Evolutionary conservation across 2,113 vertebrate genomes (phyloP).

Genomic region (Entelurus aequoreus): DNA sequence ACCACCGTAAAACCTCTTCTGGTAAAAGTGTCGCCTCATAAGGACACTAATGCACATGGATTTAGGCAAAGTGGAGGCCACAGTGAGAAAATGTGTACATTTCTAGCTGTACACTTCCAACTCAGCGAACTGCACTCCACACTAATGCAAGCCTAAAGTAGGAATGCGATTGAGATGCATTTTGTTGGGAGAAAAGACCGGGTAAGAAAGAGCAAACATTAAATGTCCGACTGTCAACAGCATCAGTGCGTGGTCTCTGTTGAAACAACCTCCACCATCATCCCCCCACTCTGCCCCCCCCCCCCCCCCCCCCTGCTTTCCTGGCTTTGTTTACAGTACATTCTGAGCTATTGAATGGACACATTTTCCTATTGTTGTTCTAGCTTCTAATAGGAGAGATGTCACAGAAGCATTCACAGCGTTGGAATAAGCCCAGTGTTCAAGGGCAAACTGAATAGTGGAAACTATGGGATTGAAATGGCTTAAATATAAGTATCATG

Average conservation of each 20-base stretch:
- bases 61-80: slow-evolving; percentile 28
- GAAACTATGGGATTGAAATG: neutral
- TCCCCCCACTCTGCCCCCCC: neutral
- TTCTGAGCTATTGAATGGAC: slow-evolving; percentile 41
- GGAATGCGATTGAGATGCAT: slow-evolving; percentile 34
- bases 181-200: slow-evolving; percentile 27
- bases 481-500: too few relatives aligned
- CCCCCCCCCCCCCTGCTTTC: slow-evolving; percentile 26
- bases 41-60: slow-evolving; percentile 40
- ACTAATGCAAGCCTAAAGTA: slow-evolving; percentile 54
- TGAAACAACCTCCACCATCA: slow-evolving; percentile 30
- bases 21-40: slow-evolving; percentile 33
- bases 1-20: slow-evolving; percentile 25
- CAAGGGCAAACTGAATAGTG: neutral
- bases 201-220: slow-evolving; percentile 35
- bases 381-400: slow-evolving; percentile 18
- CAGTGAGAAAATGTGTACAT: slow-evolving; percentile 48
- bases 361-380: slow-evolving; percentile 33
- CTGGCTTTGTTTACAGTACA: slow-evolving; percentile 54
- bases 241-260: slow-evolving; percentile 36
- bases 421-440: neutral
- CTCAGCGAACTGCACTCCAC: slow-evolving; percentile 34
- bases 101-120: slow-evolving; percentile 42
- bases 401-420: slow-evolving; percentile 20
- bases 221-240: slow-evolving; percentile 40